Base-by-base conservation (phyloP, 1,140 invertebrate species). In the Microplitis demolitor region DNA sequence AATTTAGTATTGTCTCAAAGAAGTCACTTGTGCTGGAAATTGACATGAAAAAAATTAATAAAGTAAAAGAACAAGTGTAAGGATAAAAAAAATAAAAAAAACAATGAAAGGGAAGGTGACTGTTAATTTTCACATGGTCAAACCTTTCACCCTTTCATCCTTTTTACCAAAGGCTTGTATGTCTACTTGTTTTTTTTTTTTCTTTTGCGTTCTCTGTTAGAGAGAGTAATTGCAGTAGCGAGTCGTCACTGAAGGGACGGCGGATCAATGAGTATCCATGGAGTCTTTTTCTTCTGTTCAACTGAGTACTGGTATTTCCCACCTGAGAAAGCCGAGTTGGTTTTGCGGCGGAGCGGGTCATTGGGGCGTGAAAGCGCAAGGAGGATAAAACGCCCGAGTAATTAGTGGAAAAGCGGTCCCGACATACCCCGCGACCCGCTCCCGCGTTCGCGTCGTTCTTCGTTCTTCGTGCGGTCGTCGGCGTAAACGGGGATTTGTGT, bases 301-400 rank as follows among this genome's bases (percentile, higher is more conserved):
- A 4, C 51, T 54, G 11, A 13, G 13, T n/a, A n/a, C 51, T 51
- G 50, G 51, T 24, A 24, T 54, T 63, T 66, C 70, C 56, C 70
- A 72, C 70, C 70, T 72, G 70, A 72, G 73, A 63, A 71, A 71
- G 68, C 35, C 2, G 39, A 6, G 60, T 16, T 63, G 63, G 54
- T 70, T 73, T 68, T 63, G 61, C 68, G 58, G 37, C 61, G 70
- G 70, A 70, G 70, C 68, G 67, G 68, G 70, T 78, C 75, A 78
- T 45, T 77, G 77, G 81, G 78, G 80, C 80, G 82, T 84, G 79
- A 84, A 83, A 78, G 77, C 80, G 72, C 61, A 53, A 69, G 70
- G 77, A 80, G 78, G 83, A 86, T 85, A 83, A 84, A 82, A 84
- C 81, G 79, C 74, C 78, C 76, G 80, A 79, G 80, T 84, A 87